Percentiles rank a stretch among this genome's conserved stretches.
Evolutionary conservation across 2,888 invertebrate genomes (phyloP).

Genomic region (Drosophila mulleri): DNA sequence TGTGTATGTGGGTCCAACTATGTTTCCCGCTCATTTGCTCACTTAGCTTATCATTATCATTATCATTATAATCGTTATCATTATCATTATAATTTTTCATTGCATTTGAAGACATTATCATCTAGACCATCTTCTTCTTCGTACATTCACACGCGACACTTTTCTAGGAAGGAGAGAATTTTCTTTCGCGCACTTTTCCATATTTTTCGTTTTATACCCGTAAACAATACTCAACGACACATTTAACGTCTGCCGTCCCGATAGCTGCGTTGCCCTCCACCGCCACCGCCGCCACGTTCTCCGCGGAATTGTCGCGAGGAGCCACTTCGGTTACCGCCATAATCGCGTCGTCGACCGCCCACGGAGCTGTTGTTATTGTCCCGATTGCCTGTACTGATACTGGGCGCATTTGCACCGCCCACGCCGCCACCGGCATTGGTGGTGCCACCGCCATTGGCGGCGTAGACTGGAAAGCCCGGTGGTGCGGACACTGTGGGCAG

Average conservation of each 20-base stretch:
- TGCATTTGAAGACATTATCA: slow-evolving; percentile 41
- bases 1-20: slow-evolving; percentile 24
- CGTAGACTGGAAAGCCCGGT: slow-evolving; percentile 76
- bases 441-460: slow-evolving; percentile 59
- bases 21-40: slow-evolving; percentile 34
- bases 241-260: slow-evolving; percentile 67
- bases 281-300: slow-evolving; percentile 74
- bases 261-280: slow-evolving; percentile 70
- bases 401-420: slow-evolving; percentile 41
- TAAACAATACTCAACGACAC: slow-evolving; percentile 46
- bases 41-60: slow-evolving; percentile 43
- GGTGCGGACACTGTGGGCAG: slow-evolving; percentile 81
- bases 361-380: slow-evolving; percentile 82
- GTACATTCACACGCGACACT: slow-evolving; percentile 53
- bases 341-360: slow-evolving; percentile 80
- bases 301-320: slow-evolving; percentile 85
- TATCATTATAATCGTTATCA: slow-evolving; percentile 16
- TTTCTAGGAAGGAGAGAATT: slow-evolving; percentile 20
- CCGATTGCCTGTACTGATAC: slow-evolving; percentile 73
- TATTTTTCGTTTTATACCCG: slow-evolving; percentile 24
- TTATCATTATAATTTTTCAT: slow-evolving; percentile 30
- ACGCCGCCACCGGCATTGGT: slow-evolving; percentile 60
- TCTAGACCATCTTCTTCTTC: slow-evolving; percentile 8
- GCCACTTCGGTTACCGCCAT: slow-evolving; percentile 70
- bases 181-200: slow-evolving; percentile 51